Conservation (phyloP, 2,797 vertebrate genomes). For the Karalla daura region DNA sequence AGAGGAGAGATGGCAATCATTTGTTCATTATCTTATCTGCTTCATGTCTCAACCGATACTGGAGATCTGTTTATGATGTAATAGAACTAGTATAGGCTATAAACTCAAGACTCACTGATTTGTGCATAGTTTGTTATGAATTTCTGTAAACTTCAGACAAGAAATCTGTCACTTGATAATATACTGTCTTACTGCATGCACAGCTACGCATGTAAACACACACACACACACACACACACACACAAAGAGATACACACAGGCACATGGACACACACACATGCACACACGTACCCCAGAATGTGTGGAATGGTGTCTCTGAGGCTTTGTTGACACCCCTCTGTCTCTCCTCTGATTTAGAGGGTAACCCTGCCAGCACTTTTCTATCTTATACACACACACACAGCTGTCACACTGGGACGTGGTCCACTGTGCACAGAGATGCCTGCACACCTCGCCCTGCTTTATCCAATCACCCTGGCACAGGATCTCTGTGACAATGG, state of each 20-base stretch:
- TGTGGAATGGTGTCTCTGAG: constrained; percentile 65
- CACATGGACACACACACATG: constrained; percentile 4
- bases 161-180: constrained; percentile 24
- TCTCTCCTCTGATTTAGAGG: constrained; percentile 64
- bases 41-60: too few relatives aligned
- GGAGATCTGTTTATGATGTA: not conserved
- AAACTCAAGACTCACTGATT: too few relatives aligned
- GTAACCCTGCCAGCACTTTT: constrained; percentile 62
- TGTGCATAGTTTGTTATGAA: not conserved
- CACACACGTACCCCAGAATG: constrained; percentile 50
- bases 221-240: not conserved
- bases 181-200: constrained; percentile 3
- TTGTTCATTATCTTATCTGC: too few relatives aligned
- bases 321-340: constrained; percentile 62
- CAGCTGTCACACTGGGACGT: constrained; percentile 67
- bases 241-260: not conserved
- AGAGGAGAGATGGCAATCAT: too few relatives aligned
- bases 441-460: constrained; percentile 53
- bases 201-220: not conserved
- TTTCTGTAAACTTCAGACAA: not conserved
- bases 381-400: constrained; percentile 41
- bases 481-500: constrained; percentile 67
- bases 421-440: constrained; percentile 43
- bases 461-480: constrained; percentile 44
- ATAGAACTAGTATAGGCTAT: not conserved